phyloP scores from a whole-genome alignment of 2,797 vertebrate species.

The Xerus rutilus region DNA sequence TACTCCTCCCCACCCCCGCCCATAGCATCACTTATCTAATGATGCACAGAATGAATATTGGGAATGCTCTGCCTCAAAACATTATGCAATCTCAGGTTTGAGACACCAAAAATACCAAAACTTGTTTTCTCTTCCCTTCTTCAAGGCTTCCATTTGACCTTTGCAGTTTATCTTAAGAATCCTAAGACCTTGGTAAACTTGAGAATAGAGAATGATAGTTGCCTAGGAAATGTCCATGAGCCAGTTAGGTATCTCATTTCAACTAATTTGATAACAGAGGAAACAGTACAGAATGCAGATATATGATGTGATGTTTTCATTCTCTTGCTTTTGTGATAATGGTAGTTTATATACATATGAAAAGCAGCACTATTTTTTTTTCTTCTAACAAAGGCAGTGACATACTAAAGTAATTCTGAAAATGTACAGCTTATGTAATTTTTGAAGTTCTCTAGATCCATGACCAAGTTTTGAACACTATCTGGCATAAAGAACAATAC shows the following conservation, averaged over 20 bases:
- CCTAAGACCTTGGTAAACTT: slow-evolving; percentile 67
- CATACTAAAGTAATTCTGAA: slow-evolving; percentile 41
- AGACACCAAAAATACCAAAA: slow-evolving; percentile 61
- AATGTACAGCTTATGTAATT: not conserved
- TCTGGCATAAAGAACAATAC: not conserved
- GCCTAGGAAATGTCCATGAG: slow-evolving; percentile 68
- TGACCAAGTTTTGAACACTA: not conserved
- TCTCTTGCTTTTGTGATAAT: slow-evolving; percentile 16
- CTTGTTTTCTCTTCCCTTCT: slow-evolving; percentile 51
- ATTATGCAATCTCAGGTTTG: slow-evolving; percentile 21
- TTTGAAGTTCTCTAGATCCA: slow-evolving; percentile 41
- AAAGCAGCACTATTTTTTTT: not conserved
- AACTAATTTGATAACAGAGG: slow-evolving; percentile 69
- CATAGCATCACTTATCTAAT: not conserved
- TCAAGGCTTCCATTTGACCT: slow-evolving; percentile 53
- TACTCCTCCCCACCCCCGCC: rapidly evolving
- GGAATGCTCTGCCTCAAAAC: slow-evolving; percentile 37
- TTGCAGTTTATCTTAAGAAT: slow-evolving; percentile 77
- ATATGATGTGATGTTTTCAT: slow-evolving; percentile 60
- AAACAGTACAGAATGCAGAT: slow-evolving; percentile 66
- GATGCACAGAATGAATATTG: slow-evolving; percentile 35
- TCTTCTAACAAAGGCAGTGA: not conserved
- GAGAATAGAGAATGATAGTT: slow-evolving; percentile 50
- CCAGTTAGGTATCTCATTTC: slow-evolving; percentile 57
- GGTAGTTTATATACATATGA: not conserved